Percentiles rank a stretch among this genome's conserved stretches.
phyloP scores from a whole-genome alignment of 2,113 vertebrate species.

The Dunckerocampus dactyliophorus region DNA sequence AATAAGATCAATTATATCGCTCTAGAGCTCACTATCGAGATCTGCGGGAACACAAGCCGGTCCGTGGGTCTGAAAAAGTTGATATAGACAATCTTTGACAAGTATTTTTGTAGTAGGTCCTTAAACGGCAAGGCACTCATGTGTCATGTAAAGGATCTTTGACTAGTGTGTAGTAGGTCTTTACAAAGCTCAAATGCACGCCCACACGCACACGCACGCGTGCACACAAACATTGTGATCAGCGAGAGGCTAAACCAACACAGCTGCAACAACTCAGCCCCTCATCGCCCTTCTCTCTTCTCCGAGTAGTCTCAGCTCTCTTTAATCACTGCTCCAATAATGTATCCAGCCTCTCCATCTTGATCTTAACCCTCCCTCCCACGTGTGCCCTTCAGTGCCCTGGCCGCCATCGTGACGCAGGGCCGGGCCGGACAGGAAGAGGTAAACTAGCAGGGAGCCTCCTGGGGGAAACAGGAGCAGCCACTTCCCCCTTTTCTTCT shows the following conservation, averaged over 20 bases:
- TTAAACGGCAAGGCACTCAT: too few relatives aligned
- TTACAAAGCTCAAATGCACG: too few relatives aligned
- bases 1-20: too few relatives aligned
- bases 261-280: slow-evolving; percentile 61
- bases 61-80: too few relatives aligned
- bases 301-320: slow-evolving; percentile 35
- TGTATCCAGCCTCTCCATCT: neutral
- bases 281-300: slow-evolving; percentile 31
- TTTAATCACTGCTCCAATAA: slow-evolving; percentile 40
- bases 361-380: slow-evolving; percentile 2
- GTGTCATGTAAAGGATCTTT: too few relatives aligned
- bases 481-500: slow-evolving; percentile 23
- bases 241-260: slow-evolving; percentile 59
- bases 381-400: slow-evolving; percentile 21
- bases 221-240: slow-evolving; percentile 27
- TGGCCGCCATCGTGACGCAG: slow-evolving; percentile 10
- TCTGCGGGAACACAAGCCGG: too few relatives aligned
- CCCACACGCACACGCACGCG: neutral
- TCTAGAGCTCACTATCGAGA: too few relatives aligned
- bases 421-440: slow-evolving; percentile 44
- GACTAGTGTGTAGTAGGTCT: too few relatives aligned
- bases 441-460: slow-evolving; percentile 32
- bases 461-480: slow-evolving; percentile 45
- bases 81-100: too few relatives aligned
- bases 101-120: too few relatives aligned